Conservation (phyloP, 2,888 invertebrate genomes). For the Apamea monoglypha region DNA sequence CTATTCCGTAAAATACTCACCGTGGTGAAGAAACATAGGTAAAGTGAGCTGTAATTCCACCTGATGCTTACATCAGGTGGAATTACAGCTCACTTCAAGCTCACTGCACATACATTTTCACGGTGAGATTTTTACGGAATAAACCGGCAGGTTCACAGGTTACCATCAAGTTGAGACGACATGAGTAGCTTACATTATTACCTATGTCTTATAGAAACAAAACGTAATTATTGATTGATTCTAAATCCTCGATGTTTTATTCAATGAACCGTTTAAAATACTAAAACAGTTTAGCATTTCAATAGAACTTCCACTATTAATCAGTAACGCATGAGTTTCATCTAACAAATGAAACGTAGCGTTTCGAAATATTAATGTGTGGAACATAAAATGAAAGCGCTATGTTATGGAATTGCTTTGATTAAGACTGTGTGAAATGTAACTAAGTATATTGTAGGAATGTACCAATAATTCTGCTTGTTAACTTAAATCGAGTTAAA, state of each 20-base stretch:
- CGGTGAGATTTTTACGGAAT: background rate
- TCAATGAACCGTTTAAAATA: slow-evolving; percentile 32
- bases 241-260: slow-evolving; percentile 1
- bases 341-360: slow-evolving; percentile 49
- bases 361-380: slow-evolving; percentile 41
- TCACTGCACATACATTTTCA: background rate
- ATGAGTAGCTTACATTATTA: background rate
- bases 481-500: background rate
- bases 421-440: slow-evolving; percentile 28
- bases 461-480: slow-evolving; percentile 2
- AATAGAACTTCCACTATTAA: slow-evolving; percentile 61
- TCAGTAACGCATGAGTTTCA: slow-evolving; percentile 59
- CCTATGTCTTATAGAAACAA: slow-evolving; percentile 3
- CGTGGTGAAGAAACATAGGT: background rate
- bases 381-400: slow-evolving; percentile 30
- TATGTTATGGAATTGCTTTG: slow-evolving; percentile 25
- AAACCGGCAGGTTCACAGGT: background rate
- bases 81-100: background rate
- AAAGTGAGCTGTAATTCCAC: background rate
- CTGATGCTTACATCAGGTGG: background rate
- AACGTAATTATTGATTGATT: slow-evolving; percentile 5
- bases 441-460: background rate
- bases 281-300: slow-evolving; percentile 44
- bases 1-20: background rate
- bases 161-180: background rate